Base-by-base conservation (phyloP, 2,888 invertebrate genomes). In the Drosophila anomalata region DNA sequence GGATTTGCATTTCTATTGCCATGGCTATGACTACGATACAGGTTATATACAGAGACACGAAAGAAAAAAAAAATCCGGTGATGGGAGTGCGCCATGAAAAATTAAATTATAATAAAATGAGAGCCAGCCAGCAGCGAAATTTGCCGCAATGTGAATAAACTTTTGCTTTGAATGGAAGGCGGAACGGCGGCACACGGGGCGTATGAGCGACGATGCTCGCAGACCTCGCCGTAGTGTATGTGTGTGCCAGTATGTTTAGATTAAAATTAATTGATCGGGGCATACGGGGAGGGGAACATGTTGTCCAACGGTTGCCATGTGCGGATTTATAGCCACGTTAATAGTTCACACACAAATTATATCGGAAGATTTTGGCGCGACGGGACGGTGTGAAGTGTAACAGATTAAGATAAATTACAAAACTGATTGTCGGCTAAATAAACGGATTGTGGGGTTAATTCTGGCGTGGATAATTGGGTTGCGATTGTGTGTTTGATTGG, bases 111-210 rank as follows among this genome's bases (percentile, higher is more conserved):
- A 72, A 72, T 24, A 51, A 66, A 33, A 53, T 20, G 22, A 20
- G 17, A 31, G 31, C n/a, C 52, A 31, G 36, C 9, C 41, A 24
- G 41, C 8, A 14, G 9, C 48, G 29, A 41, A 65, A 53, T 65
- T 52, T 12, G 53, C 63, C 53, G 63, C 46, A 74, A 80, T 77
- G 88, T 85, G 84, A 85, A 85, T 88, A 85, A 85, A 88, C 88
- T 80, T 88, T 88, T 58, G 73, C 68, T 68, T 60, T 70, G 75
- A 68, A 50, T 44, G 11, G 61, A 31, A 31, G 75, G 69, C 77
- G 77, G 78, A 50, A 63, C 47, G 7, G 36, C 29, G 46, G 54
- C 41, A 54, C 12, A 69, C 63, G 82, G 78, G 69, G 68, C 86
- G 85, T 73, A 77, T 84, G 82, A 70, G 79, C 71, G 75, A 84